Evolutionary conservation across 2,113 vertebrate genomes (phyloP), one percentile per base, ranked within the genome.

Genomic region (Aptenodytes patagonicus): DNA sequence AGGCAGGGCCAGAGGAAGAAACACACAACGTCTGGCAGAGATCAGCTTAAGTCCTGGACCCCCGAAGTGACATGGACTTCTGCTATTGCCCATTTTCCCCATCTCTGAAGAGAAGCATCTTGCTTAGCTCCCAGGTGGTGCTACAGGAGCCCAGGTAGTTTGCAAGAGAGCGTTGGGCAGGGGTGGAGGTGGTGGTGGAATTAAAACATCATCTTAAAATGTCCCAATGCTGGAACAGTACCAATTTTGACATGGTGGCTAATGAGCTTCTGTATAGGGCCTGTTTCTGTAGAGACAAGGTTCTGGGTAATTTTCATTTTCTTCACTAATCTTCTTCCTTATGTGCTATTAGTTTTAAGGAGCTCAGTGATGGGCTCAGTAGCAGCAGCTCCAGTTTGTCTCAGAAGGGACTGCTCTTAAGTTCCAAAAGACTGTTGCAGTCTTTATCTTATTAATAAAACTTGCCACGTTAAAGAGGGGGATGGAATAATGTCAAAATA

Each of bases 401-500:
- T 93, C 62, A 25, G 77, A 42, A 87, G 76, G 61, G 57, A n/a
- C 42, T 65, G 44, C 78, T 83, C 24, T 76, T 36, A 93, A 94
- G 54, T 95, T 95, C 78, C 58, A 65, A 71, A 79, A 93, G 82
- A 91, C 58, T 90, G 62, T 40, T 95, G 36, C 44, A 77, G 66
- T 90, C 69, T 87, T 58, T 57, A 42, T 68, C 81, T 87, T 94
- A 51, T 87, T 93, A 92, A 83, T 69, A 95, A 93, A 96, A 96
- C 90, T 95, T 96, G 29, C 93, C 32, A 19, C 14, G 31, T 87
- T 91, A 83, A 89, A 70, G 87, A 94, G 93, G 90, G 78, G 96
- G 93, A 94, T 97, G 95, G 95, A 96, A 94, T 91, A 91, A 87
- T 96, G 96, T 96, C 95, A 96, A 95, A 96, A 96, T 96, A 85